Evolutionary conservation across 2,888 invertebrate species (phyloP), one percentile per base, ranked within the genome.

Genomic region (Heliconius hortense): DNA sequence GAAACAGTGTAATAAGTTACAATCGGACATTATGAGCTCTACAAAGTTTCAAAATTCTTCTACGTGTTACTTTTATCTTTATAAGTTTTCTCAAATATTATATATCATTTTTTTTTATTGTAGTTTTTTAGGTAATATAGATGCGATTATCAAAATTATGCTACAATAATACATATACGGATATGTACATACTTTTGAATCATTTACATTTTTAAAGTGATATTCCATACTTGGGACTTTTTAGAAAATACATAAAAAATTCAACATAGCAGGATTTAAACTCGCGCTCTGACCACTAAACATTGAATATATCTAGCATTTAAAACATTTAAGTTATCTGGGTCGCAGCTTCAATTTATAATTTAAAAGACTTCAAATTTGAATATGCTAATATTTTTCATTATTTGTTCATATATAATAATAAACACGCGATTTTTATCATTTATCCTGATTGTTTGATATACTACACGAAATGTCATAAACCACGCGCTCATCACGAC

Each of bases 21-120:
- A 53, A 48, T 63, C 68, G 62, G 60, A 73, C 66, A 72, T 75
- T 69, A 73, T 67, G 48, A 56, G 31, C 48, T 76, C 60, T 24
- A 26, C 67, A 39, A 73, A 73, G 21, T 62, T 73, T 62, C 59
- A 48, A 35, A 76, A 73, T 43, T 56, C 18, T 53, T 56, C 53
- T 35, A 67, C 35, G 28, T 63, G 48, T 35, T n/a, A 39, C 69
- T 26, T 53, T 26, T 69, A 53, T 48, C 56, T 28, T 48, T 67
- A 10, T 18, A 43, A 48, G 26, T 67, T 67, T 43, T 67, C 62
- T 28, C 8, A 13, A 28, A 62, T 62, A 13, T 5, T 62, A 10
- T 60, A 62, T 28, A 24, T 59, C 24, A 28, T 31, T 5, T 0
- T n/a, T n/a, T 56, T n/a, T 56, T n/a, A n/a, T 56, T 56, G n/a